Evolutionary conservation across 2,888 invertebrate genomes (phyloP).

Genomic region (Nephrotoma appendiculata): DNA sequence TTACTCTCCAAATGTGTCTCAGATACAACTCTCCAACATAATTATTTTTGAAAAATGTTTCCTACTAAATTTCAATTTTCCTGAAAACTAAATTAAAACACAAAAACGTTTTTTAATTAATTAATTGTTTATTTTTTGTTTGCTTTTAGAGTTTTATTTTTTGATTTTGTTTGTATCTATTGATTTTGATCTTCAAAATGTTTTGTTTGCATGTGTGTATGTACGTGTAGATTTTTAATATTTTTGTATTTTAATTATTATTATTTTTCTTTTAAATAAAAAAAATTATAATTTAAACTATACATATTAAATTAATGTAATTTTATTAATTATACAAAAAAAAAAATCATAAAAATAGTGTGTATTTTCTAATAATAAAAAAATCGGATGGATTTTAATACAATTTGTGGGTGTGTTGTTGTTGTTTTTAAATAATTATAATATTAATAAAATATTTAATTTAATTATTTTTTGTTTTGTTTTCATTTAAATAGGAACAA

Average conservation of each 20-base stretch:
- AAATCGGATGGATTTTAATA: not conserved
- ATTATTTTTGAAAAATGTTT: no score
- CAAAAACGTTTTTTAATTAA: not conserved
- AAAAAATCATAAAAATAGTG: no score
- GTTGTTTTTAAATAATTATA: not conserved
- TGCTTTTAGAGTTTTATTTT: not conserved
- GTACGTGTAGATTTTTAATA: not conserved
- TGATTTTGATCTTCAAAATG: not conserved
- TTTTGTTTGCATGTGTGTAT: not conserved
- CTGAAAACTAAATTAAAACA: not conserved
- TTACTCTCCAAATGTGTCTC: no score
- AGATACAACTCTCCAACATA: no score
- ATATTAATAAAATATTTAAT: not conserved
- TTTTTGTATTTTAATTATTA: no score
- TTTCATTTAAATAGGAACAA: not conserved
- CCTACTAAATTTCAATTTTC: not conserved
- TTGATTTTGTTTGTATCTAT: not conserved
- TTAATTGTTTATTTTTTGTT: not conserved
- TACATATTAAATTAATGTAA: not conserved
- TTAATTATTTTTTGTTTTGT: not conserved
- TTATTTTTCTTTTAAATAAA: not conserved
- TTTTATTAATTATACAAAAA: not conserved
- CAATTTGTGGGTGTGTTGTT: not conserved
- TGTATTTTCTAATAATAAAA: not conserved
- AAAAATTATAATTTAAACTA: not conserved